Percentiles rank a stretch among this genome's conserved stretches.
Evolutionary conservation across 35 echinoderm and acorn worm genomes (phyloP).

Genomic region (Heliocidaris tuberculata): DNA sequence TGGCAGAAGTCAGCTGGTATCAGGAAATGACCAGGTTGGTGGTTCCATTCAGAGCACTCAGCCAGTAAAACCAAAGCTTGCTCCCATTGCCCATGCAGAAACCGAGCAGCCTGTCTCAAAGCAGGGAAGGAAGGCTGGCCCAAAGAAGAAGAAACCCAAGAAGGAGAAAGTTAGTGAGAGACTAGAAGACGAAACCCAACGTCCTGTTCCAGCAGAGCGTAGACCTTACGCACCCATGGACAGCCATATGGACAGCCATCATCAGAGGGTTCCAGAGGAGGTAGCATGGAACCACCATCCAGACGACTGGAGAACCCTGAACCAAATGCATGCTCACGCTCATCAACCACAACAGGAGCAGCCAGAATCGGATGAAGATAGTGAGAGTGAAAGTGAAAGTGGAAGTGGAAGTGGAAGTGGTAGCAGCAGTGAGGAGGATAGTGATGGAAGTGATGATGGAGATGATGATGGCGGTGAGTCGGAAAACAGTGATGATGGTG

Average conservation of each 20-base stretch:
- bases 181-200: neutral
- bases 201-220: neutral
- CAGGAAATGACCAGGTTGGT: neutral
- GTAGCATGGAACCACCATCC: neutral
- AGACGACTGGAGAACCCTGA: neutral
- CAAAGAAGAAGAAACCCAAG: neutral
- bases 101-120: neutral
- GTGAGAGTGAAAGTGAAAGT: constrained; percentile 26
- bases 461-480: neutral
- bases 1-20: neutral
- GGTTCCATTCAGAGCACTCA: neutral
- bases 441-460: neutral
- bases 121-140: neutral
- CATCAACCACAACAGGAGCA: neutral
- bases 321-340: neutral
- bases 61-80: neutral
- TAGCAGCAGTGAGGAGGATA: neutral
- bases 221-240: neutral
- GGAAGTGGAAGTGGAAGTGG: neutral
- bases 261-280: neutral
- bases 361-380: neutral
- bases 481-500: neutral
- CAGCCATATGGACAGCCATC: neutral
- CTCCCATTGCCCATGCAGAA: neutral
- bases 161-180: neutral